These are phyloP conservation scores for Plectus sambesii DNA, from an alignment of 1,140 invertebrate genomes.

Conservation along the genomic window DNA sequence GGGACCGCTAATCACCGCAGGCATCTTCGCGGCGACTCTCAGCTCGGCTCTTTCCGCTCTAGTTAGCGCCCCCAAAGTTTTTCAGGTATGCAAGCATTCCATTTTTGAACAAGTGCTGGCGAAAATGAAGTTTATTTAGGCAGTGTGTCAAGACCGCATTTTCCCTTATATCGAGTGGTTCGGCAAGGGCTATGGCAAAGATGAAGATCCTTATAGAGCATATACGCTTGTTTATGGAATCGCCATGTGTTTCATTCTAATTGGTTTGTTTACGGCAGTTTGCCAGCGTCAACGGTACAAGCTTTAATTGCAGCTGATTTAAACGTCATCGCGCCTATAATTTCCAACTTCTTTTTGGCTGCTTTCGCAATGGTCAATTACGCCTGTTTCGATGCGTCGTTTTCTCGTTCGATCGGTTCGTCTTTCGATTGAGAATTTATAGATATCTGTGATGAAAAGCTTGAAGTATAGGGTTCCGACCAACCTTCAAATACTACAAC, in stretches of 20 bases:
- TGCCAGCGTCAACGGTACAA: too few species aligned
- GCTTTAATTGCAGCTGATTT: too few species aligned
- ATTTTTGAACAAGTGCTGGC: too few species aligned
- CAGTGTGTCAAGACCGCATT: constrained; percentile 59
- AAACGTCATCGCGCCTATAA: constrained; percentile 81
- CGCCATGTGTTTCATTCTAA: too few species aligned
- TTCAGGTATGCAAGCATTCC: constrained; percentile 48
- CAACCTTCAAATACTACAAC: constrained; percentile 82
- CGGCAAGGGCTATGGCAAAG: constrained; percentile 64
- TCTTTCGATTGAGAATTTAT: too few species aligned
- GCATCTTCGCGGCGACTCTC: constrained; percentile 89
- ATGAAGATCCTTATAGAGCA: constrained; percentile 82
- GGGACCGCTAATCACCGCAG: constrained; percentile 81
- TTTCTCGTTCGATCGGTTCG: constrained; percentile 22
- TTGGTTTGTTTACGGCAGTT: too few species aligned
- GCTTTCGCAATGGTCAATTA: constrained; percentile 92
- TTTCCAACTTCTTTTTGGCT: constrained; percentile 92
- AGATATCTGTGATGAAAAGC: too few species aligned
- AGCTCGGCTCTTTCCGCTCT: constrained; percentile 88
- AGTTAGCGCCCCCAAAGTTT: constrained; percentile 72
- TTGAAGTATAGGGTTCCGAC: too few species aligned
- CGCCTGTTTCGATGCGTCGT: constrained; percentile 69
- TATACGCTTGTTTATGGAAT: constrained; percentile 90
- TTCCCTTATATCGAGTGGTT: too few species aligned
- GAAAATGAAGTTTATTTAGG: constrained; percentile 47